phyloP scores from a whole-genome alignment of 2,797 vertebrate genomes.

The Clarias fuscus region DNA sequence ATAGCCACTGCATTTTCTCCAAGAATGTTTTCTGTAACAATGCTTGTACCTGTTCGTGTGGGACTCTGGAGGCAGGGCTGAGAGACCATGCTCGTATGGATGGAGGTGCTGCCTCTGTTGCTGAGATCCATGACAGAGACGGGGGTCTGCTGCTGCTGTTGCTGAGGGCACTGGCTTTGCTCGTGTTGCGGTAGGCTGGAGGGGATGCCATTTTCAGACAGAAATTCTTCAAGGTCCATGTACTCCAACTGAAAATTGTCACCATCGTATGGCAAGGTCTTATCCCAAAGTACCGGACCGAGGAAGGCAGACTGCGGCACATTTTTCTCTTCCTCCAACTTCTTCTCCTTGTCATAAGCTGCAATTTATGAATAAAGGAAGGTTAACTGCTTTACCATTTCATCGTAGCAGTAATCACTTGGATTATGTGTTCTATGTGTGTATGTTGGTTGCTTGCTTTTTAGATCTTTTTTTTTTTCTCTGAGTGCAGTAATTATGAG shows the following conservation, averaged over 20 bases:
- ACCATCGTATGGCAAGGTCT: conserved; percentile 87
- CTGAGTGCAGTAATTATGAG: background rate
- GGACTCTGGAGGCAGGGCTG: conserved; percentile 82
- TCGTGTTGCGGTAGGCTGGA: conserved; percentile 82
- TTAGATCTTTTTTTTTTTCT: background rate
- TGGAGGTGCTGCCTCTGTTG: conserved; percentile 76
- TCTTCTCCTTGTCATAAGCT: conserved; percentile 87
- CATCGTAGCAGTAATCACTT: too few species aligned
- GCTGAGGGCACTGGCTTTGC: conserved; percentile 76
- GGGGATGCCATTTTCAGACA: conserved; percentile 88
- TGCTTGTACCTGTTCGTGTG: conserved; percentile 78
- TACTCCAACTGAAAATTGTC: conserved; percentile 91
- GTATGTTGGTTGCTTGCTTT: background rate
- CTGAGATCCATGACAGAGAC: conserved; percentile 86
- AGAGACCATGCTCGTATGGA: conserved; percentile 77
- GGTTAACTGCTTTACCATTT: background rate
- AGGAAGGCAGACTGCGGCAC: conserved; percentile 86
- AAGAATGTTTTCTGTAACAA: background rate
- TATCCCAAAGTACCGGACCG: conserved; percentile 92
- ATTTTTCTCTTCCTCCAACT: conserved; percentile 82
- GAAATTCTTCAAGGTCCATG: conserved; percentile 92
- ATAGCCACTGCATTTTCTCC: background rate
- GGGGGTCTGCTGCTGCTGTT: conserved; percentile 74
- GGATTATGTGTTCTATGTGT: background rate
- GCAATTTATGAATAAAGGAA: conserved; percentile 21